Evolutionary conservation across 2,797 vertebrate species (phyloP).

Genomic region (Sebastes trivittatus): DNA sequence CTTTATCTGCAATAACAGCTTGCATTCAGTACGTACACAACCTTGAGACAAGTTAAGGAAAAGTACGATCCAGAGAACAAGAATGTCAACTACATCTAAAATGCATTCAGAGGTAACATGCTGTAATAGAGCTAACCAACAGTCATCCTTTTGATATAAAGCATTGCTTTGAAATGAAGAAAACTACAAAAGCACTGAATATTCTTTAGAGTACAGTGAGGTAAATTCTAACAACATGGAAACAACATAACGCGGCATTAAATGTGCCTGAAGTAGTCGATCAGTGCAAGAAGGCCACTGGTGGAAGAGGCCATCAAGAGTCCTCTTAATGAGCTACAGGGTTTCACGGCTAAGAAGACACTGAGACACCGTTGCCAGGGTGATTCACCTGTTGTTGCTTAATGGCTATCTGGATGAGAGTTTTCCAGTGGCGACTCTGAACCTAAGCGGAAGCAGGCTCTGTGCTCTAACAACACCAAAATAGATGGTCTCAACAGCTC

Average conservation of each 20-base stretch:
- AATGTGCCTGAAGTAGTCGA: not conserved
- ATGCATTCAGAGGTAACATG: not conserved
- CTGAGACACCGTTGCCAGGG: conserved; percentile 2
- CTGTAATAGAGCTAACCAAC: not conserved
- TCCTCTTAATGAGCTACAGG: not conserved
- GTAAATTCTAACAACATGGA: not conserved
- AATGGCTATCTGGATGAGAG: not conserved
- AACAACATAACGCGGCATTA: not conserved
- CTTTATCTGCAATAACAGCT: not conserved
- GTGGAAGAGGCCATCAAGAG: not conserved
- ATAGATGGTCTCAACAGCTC: not conserved
- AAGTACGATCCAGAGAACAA: not conserved
- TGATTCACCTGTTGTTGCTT: conserved; percentile 15
- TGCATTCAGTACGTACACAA: not conserved
- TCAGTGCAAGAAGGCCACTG: not conserved
- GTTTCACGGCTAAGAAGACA: conserved; percentile 4
- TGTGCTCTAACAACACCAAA: not conserved
- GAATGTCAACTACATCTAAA: not conserved
- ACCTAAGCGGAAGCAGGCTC: not conserved
- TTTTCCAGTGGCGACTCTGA: not conserved
- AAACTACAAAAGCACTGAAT: not conserved
- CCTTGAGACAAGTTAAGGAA: not conserved
- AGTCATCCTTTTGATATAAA: not conserved
- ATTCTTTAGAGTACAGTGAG: not conserved
- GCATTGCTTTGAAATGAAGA: not conserved